A percentile compares a stretch with the other conserved stretches of the same genome.
Evolutionary conservation across 2,888 invertebrate species (phyloP).

Genomic region (Scelioninae gen. 1): DNA sequence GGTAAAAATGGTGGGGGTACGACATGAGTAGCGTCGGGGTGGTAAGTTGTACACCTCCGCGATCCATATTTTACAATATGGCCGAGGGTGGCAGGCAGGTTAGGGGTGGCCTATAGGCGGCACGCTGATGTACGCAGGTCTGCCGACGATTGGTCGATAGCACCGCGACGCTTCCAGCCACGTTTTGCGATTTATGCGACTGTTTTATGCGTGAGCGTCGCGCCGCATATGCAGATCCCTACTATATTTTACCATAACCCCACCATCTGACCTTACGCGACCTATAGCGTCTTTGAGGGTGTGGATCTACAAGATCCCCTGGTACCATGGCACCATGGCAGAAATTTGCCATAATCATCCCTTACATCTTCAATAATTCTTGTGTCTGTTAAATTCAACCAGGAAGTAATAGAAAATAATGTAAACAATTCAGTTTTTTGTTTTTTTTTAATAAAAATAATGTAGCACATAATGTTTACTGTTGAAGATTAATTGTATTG

Average conservation of each 20-base stretch:
- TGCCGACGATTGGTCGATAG: constrained; percentile 83
- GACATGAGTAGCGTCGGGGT: constrained; percentile 71
- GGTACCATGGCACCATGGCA: constrained; percentile 12
- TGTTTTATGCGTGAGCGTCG: constrained; percentile 69
- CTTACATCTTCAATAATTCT: no score
- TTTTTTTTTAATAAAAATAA: no score
- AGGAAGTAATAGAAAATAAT: no score
- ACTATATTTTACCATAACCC: constrained; percentile 63
- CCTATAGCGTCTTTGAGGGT: constrained; percentile 64
- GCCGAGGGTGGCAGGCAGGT: constrained; percentile 78
- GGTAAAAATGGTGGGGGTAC: constrained; percentile 62
- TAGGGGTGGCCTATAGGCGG: constrained; percentile 82
- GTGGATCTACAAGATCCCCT: constrained; percentile 43
- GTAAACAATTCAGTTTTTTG: no score
- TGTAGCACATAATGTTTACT: no score
- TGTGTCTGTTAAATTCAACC: no score
- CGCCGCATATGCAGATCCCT: constrained; percentile 70
- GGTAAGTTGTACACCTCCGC: constrained; percentile 81
- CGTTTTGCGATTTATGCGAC: constrained; percentile 67
- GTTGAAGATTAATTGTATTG: no score
- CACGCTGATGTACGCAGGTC: constrained; percentile 83
- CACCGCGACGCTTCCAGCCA: constrained; percentile 78
- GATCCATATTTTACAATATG: constrained; percentile 84
- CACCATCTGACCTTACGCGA: constrained; percentile 38
- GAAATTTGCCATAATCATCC: neutral